These are phyloP conservation scores for Myanophis thanlyinensis DNA, from an alignment of 2,113 vertebrate genomes.

Conservation along the genomic window DNA sequence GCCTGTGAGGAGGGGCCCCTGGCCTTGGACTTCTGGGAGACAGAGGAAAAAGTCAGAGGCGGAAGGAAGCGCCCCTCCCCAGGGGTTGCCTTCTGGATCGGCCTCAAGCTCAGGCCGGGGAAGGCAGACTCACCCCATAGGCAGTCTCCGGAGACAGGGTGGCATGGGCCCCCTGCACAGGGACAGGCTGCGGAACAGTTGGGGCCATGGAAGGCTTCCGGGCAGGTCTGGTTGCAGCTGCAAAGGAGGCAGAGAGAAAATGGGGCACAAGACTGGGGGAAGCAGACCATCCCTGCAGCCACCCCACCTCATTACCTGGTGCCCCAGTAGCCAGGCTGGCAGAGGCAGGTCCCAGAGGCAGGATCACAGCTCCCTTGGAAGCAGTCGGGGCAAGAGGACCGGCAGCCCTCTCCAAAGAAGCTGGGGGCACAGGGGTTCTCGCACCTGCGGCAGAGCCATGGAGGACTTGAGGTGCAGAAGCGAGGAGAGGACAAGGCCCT, in stretches of 20 bases:
- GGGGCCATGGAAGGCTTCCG: conserved; percentile 74
- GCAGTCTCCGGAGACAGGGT: conserved; percentile 77
- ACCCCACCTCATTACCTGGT: conserved; percentile 71
- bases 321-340: conserved; percentile 84
- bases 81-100: rapidly evolving
- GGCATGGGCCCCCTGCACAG: conserved; percentile 76
- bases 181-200: conserved; percentile 85
- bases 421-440: conserved; percentile 74
- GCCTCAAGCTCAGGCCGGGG: rapidly evolving
- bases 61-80: neutral
- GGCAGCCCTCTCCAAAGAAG: conserved; percentile 82
- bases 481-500: neutral
- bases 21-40: conserved; percentile 62
- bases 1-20: conserved; percentile 67
- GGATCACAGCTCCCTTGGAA: conserved; percentile 81
- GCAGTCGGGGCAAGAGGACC: conserved; percentile 77
- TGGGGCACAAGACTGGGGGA: rapidly evolving
- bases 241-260: neutral
- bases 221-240: conserved; percentile 91
- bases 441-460: conserved; percentile 73
- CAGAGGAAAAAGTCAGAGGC: rapidly evolving
- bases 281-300: neutral
- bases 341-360: conserved; percentile 84
- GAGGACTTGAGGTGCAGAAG: neutral
- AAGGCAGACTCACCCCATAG: conserved; percentile 70